phyloP scores from a whole-genome alignment of 2,888 invertebrate genomes.

The Brachylomia viminalis region DNA sequence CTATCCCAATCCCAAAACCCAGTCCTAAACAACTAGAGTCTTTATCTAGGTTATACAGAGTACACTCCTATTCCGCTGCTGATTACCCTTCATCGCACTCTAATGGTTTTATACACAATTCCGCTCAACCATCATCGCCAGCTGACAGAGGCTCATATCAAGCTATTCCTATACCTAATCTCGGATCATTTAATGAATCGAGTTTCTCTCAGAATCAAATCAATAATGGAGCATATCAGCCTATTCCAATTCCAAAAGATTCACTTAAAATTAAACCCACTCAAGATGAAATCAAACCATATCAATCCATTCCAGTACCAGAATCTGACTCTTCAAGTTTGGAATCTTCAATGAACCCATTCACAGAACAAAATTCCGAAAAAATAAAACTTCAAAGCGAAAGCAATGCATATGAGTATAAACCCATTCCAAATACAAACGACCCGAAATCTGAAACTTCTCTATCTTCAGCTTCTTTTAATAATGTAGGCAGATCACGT shows the following conservation, averaged over 20 bases:
- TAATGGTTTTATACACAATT: neutral
- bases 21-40: constrained; percentile 15
- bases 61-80: neutral
- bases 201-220: constrained; percentile 15
- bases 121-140: neutral
- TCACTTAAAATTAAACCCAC: constrained; percentile 2
- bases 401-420: constrained; percentile 9
- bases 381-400: neutral
- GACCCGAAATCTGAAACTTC: neutral
- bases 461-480: constrained; percentile 6
- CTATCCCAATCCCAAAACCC: constrained; percentile 12
- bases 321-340: neutral
- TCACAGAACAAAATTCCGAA: neutral
- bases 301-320: neutral
- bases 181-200: neutral
- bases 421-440: neutral
- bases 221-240: constrained; percentile 8
- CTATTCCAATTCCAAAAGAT: neutral
- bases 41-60: constrained; percentile 16
- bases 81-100: neutral
- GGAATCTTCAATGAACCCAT: neutral
- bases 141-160: constrained; percentile 7
- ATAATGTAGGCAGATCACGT: constrained; percentile 14
- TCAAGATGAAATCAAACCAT: constrained; percentile 1
- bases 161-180: neutral